These are phyloP conservation scores for Philotrypesis tridentata DNA, from an alignment of 1,140 invertebrate species.

Conservation along the genomic window DNA sequence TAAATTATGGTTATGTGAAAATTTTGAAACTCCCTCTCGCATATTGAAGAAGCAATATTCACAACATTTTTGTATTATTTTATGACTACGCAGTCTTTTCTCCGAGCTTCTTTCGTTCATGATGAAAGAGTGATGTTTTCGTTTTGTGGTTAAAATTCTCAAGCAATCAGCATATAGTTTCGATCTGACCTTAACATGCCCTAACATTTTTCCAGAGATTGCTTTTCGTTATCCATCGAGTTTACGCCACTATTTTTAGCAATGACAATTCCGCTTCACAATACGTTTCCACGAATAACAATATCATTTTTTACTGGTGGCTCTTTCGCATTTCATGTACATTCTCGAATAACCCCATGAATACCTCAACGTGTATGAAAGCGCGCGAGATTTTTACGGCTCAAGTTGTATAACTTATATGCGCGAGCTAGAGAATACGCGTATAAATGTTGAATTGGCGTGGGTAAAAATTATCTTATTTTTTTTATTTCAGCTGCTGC, in stretches of 20 bases:
- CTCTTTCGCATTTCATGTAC: not conserved
- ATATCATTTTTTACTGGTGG: not conserved
- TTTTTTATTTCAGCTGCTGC: too few species aligned
- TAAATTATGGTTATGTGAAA: too few species aligned
- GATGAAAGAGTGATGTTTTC: too few species aligned
- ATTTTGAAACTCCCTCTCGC: too few species aligned
- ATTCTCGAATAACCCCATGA: not conserved
- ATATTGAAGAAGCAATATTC: too few species aligned
- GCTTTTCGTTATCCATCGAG: not conserved
- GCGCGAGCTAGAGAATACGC: too few species aligned
- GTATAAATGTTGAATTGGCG: not conserved
- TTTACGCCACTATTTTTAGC: not conserved
- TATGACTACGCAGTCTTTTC: too few species aligned
- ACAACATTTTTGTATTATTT: too few species aligned
- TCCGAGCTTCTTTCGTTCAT: too few species aligned
- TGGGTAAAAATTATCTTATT: not conserved
- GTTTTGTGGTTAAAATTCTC: too few species aligned
- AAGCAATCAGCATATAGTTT: too few species aligned
- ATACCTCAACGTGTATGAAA: not conserved
- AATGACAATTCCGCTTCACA: not conserved
- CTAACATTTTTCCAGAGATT: not conserved
- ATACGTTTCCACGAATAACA: not conserved
- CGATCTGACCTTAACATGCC: too few species aligned
- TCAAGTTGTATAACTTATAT: not conserved
- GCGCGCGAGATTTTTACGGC: not conserved